A percentile compares a stretch with the other conserved stretches of the same genome.
phyloP scores from a whole-genome alignment of 1,140 invertebrate genomes.

The Euglossa dilemma region DNA sequence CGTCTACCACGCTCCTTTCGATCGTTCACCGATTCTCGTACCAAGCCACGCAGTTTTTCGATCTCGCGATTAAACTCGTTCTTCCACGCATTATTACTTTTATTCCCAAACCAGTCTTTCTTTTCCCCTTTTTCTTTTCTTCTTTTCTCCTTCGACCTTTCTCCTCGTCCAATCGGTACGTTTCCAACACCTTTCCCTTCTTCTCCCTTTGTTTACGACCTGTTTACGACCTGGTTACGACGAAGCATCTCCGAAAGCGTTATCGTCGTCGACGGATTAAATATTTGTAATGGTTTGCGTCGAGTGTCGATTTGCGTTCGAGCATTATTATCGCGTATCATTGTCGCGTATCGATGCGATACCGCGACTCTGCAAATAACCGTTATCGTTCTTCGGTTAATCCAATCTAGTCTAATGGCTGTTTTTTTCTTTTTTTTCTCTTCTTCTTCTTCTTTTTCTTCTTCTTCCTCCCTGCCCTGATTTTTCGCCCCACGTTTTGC shows the following conservation, averaged over 20 bases:
- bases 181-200: no score
- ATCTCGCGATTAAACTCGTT: neutral
- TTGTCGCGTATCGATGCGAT: neutral
- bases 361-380: slow-evolving; percentile 3
- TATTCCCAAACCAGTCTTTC: neutral
- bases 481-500: slow-evolving; percentile 3
- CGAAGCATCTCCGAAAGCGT: neutral
- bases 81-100: neutral
- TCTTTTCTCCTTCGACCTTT: no score
- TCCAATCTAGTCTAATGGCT: slow-evolving; percentile 66
- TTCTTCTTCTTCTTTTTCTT: neutral
- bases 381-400: slow-evolving; percentile 32
- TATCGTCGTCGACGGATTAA: neutral
- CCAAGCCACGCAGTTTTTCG: neutral
- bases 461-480: no score
- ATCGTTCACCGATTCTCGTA: neutral
- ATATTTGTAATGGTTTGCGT: neutral
- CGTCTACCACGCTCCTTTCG: slow-evolving; percentile 32
- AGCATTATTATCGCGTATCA: neutral
- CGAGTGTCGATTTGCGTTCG: neutral
- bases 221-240: no score
- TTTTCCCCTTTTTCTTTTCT: neutral
- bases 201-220: no score
- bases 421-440: slow-evolving; percentile 32
- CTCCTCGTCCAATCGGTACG: no score